A percentile compares a stretch with the other conserved stretches of the same genome.
Evolutionary conservation across 2,113 vertebrate species (phyloP).

Genomic region (Gymnorhina tibicen): DNA sequence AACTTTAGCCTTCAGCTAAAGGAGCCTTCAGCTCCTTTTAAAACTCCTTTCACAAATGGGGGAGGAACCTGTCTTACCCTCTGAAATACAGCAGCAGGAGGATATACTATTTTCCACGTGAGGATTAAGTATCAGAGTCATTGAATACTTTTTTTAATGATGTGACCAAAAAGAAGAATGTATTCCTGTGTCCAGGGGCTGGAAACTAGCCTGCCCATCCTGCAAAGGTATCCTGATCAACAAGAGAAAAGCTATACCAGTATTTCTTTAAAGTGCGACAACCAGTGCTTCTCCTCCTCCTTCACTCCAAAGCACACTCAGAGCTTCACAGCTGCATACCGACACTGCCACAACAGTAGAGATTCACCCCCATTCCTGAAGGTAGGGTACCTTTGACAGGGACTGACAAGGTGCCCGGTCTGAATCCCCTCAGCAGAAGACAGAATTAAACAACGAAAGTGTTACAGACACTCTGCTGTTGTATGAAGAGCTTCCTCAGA

Average conservation of each 20-base stretch:
- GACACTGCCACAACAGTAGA: background rate
- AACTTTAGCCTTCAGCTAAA: background rate
- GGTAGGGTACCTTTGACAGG: background rate
- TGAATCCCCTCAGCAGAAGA: background rate
- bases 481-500: background rate
- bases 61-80: background rate
- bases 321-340: background rate
- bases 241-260: background rate
- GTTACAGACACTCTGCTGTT: background rate
- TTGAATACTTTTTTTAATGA: background rate
- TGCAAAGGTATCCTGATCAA: background rate
- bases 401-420: background rate
- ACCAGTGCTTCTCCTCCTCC: background rate
- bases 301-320: background rate
- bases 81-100: background rate
- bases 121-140: background rate
- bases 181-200: background rate
- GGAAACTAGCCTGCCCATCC: background rate
- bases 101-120: background rate
- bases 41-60: background rate
- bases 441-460: background rate
- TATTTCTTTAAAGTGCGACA: no score
- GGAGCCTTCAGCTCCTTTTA: background rate
- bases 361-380: background rate
- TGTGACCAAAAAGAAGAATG: background rate